Base-by-base conservation (phyloP, 2,113 vertebrate genomes). In the Bostrychus sinensis region DNA sequence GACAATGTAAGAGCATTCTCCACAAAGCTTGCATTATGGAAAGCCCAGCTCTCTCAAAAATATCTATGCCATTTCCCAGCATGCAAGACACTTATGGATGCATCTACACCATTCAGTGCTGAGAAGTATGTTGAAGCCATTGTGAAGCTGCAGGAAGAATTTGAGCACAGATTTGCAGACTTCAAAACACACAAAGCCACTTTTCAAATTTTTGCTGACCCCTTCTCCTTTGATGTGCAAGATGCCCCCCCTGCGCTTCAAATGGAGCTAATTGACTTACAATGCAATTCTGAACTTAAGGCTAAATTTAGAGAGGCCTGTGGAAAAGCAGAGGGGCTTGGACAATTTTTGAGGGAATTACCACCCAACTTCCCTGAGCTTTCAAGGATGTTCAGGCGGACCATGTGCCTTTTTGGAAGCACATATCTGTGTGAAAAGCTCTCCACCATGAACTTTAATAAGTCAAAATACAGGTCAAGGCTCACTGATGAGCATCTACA, bases 341-440 rank as follows among this genome's bases (percentile, higher is more conserved):
- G 63, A n/a, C 28, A 48, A 7, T 39, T 66, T 48, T 26, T 60
- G 46, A 54, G 38, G 57, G 26, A 63, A 51, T 55, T 55, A 20
- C 16, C 60, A 13, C n/a, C 57, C 42, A 28, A 1, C 53, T 50
- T 50, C 23, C 30, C 53, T 42, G 34, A 56, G 17, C 48, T 61
- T 54, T 45, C 26, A 22, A 20, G 22, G 3, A 36, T 26, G 26
- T 61, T 54, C 46, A 54, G 19, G 36, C 6, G 14, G 20, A 26
- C 30, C 14, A 54, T 60, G 45, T 43, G 46, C 56, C 20, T 54
- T 61, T 70, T 60, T 50, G 43, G 64, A n/a, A 46, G 54, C 41
- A 58, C 53, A n/a, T 53, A 46, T 28, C 4, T 58, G 32, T 67
- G 64, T 38, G 64, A 57, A 48, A 22, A 46, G 26, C 17, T 38